These are phyloP conservation scores for Rhincodon typus DNA, from an alignment of 2,797 vertebrate species.

Conservation along the genomic window DNA sequence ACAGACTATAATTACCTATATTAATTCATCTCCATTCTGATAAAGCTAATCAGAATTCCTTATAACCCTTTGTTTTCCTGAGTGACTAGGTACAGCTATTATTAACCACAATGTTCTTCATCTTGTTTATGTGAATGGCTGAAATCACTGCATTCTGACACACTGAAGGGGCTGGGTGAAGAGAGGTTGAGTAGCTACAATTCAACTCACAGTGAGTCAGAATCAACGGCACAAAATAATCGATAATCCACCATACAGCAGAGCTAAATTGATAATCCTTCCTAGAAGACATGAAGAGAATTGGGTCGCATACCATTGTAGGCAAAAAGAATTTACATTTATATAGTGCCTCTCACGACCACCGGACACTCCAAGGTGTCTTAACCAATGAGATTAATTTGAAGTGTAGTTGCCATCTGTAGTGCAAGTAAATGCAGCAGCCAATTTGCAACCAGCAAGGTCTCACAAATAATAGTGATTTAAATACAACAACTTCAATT, in stretches of 20 bases:
- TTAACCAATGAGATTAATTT: too few relatives aligned
- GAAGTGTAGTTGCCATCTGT: neutral
- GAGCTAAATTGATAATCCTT: neutral
- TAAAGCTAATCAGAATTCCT: neutral
- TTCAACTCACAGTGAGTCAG: too few relatives aligned
- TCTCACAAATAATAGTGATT: neutral
- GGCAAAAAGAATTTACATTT: neutral
- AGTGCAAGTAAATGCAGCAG: neutral
- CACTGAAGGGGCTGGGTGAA: neutral
- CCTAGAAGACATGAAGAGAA: neutral
- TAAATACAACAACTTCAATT: neutral
- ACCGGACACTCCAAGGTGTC: too few relatives aligned
- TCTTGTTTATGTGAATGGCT: neutral
- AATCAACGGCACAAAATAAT: neutral
- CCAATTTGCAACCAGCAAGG: neutral
- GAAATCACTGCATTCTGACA: neutral
- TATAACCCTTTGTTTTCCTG: neutral
- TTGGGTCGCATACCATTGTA: neutral
- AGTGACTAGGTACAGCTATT: neutral
- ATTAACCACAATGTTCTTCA: neutral
- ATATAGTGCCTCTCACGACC: neutral
- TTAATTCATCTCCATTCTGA: neutral
- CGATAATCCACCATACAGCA: neutral
- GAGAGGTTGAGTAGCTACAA: neutral
- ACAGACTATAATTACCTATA: neutral